Conservation (phyloP, 1,140 invertebrate species). For the Eurytemora carolleeae region DNA sequence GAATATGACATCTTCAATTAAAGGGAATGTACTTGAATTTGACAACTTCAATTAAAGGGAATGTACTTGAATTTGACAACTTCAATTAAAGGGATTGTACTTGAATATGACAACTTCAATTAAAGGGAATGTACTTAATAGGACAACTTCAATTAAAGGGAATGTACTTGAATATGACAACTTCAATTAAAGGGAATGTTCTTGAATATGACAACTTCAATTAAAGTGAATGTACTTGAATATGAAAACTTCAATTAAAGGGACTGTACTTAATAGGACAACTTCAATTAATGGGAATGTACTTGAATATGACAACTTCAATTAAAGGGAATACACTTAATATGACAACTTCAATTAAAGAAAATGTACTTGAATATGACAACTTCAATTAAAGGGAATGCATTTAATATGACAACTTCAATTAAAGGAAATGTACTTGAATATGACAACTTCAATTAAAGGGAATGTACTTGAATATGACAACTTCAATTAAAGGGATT, state of each 20-base stretch:
- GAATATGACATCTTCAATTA: background rate
- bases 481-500: background rate
- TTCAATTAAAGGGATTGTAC: background rate
- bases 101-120: background rate
- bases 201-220: background rate
- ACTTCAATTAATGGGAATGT: background rate
- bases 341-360: background rate
- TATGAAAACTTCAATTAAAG: background rate
- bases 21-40: background rate
- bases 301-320: background rate
- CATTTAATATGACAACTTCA: background rate
- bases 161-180: background rate
- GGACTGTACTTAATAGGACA: background rate
- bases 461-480: background rate
- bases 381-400: background rate
- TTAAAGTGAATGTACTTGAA: background rate
- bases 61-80: background rate
- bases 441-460: background rate
- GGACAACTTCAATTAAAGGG: background rate
- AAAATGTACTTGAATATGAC: background rate
- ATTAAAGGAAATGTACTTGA: background rate
- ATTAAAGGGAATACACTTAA: background rate
- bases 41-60: background rate
- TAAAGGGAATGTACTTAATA: background rate
- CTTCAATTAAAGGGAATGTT: background rate